phyloP scores from a whole-genome alignment of 2,113 vertebrate species.

The Carassius carassius region DNA sequence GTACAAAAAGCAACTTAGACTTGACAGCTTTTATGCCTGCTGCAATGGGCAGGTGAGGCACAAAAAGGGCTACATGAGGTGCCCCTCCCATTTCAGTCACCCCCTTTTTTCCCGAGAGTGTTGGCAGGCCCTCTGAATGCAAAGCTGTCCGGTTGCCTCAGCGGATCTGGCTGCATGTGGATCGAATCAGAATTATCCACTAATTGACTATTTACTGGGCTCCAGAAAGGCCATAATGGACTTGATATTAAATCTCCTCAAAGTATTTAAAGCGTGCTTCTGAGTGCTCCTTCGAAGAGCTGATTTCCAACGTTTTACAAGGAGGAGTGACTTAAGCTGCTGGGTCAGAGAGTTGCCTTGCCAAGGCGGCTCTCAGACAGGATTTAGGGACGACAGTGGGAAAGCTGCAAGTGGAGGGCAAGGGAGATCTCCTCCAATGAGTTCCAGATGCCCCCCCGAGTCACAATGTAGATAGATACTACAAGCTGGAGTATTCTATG shows the following conservation, averaged over 20 bases:
- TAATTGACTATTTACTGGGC: conserved; percentile 99
- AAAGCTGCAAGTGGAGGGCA: conserved; percentile 78
- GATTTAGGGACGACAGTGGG: conserved; percentile 82
- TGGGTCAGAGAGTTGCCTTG: conserved; percentile 76
- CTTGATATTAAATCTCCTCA: conserved; percentile 94
- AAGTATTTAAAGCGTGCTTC: conserved; percentile 92
- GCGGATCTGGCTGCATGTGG: conserved; percentile 84
- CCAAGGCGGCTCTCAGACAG: conserved; percentile 76
- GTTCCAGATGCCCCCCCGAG: conserved; percentile 84
- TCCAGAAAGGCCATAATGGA: conserved; percentile 92
- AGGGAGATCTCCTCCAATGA: conserved; percentile 79
- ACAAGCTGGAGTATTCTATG: conserved; percentile 61
- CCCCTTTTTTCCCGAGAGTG: conserved; percentile 34
- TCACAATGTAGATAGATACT: conserved; percentile 69
- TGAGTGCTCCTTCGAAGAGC: conserved; percentile 83
- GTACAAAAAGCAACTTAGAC: conserved; percentile 19
- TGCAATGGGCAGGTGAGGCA: neutral
- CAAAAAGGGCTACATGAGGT: conserved; percentile 6
- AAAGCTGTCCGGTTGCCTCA: conserved; percentile 53
- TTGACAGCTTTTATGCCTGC: neutral
- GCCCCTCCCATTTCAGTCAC: conserved; percentile 10
- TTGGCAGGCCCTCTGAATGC: conserved; percentile 6
- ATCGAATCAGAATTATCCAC: conserved; percentile 94
- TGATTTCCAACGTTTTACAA: conserved; percentile 87
- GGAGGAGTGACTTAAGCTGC: conserved; percentile 88